These are phyloP conservation scores for Microcebus jonahi DNA, from an alignment of 2,113 vertebrate species.

Conservation along the genomic window DNA sequence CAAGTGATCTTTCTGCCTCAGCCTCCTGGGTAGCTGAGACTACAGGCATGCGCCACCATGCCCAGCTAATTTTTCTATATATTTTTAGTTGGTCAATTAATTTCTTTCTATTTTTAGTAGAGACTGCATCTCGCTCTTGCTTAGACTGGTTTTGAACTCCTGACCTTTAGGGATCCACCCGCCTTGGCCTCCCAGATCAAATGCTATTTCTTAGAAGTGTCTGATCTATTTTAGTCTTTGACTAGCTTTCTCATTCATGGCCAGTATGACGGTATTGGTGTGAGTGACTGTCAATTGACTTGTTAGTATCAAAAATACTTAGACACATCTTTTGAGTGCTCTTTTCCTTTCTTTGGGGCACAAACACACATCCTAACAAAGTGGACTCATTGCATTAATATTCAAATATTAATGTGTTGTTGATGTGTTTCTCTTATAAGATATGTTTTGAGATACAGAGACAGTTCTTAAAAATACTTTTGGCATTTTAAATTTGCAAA, in stretches of 20 bases:
- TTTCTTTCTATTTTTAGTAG: no score
- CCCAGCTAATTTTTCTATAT: no score
- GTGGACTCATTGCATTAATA: not conserved
- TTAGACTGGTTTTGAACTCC: no score
- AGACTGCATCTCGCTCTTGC: no score
- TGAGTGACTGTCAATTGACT: not conserved
- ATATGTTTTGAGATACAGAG: not conserved
- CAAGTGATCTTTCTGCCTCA: no score
- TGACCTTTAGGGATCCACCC: no score
- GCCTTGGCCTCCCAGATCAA: not conserved
- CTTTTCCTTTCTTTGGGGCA: not conserved
- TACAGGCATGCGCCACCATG: no score
- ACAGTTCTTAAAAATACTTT: not conserved
- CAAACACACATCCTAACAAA: not conserved
- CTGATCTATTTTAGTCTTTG: not conserved
- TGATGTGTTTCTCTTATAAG: not conserved
- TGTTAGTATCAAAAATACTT: not conserved
- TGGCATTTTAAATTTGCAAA: constrained; percentile 13
- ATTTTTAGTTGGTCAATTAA: no score
- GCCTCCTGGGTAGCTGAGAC: no score
- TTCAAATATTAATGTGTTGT: not conserved
- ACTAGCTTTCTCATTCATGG: not conserved
- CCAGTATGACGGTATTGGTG: not conserved
- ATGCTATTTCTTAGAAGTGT: not conserved
- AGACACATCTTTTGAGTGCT: not conserved